Base-by-base conservation (phyloP, 2,113 vertebrate genomes). In the Sebastes fasciatus region DNA sequence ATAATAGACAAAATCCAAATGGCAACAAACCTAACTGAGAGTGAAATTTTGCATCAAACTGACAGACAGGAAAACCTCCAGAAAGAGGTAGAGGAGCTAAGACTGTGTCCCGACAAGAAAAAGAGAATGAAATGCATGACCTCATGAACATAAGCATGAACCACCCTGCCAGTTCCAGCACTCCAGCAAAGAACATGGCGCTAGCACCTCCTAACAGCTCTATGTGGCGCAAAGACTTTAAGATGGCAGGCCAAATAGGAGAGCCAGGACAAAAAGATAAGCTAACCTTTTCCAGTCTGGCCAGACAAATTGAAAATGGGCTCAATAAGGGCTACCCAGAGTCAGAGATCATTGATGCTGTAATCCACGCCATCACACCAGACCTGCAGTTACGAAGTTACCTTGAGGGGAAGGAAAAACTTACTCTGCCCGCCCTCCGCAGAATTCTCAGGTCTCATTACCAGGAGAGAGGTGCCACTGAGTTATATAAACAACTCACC, bases 191-290 rank as follows among this genome's bases (percentile, higher is more conserved):
- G n/a, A 67, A 4, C 2, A 26, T 49, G 12, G n/a, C 45, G 5
- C 45, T n/a, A 67, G n/a, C 11, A 26, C 2, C 65, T 0, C 7
- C 65, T 5, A 67, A 14, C 16, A 7, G 46, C 6, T 23, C 65
- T 2, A 13, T 61, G 40, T 64, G 57, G 77, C 23, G 34, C 5
- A 79, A 79, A 49, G 55, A 79, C 5, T 79, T 74, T 2, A 75
- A 79, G 11, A 74, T 84, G 0, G 69, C 76, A 2, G 68, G 82
- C 6, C 61, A 84, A 2, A 51, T 72, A 61, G n/a, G n/a, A n/a
- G n/a, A n/a, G n/a, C n/a, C n/a, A n/a, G n/a, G n/a, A n/a, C n/a
- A n/a, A n/a, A n/a, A n/a, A n/a, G n/a, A n/a, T n/a, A n/a, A n/a
- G n/a, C n/a, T n/a, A n/a, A n/a, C n/a, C n/a, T n/a, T n/a, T n/a